A percentile compares a stretch with the other conserved stretches of the same genome.
These are phyloP conservation scores for Cyanoramphus novaezelandiae DNA, from an alignment of 2,113 vertebrate genomes.

Conservation along the genomic window DNA sequence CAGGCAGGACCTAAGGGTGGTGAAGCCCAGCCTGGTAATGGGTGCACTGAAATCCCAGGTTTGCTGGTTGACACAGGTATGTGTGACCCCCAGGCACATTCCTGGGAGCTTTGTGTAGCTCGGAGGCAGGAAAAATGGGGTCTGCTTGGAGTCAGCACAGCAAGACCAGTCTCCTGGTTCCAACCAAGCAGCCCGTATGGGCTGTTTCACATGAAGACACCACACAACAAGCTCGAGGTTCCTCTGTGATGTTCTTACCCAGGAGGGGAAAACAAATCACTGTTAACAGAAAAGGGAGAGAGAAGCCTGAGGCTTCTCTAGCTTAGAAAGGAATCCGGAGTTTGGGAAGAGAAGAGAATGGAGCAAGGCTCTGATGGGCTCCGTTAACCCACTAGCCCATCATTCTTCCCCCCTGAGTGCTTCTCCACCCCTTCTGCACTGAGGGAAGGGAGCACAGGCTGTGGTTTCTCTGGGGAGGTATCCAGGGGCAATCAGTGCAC, in stretches of 20 bases:
- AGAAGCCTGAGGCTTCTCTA: not conserved
- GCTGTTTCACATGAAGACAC: not conserved
- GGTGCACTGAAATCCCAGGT: not conserved
- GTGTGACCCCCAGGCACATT: not conserved
- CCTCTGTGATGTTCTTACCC: not conserved
- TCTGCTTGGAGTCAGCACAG: not conserved
- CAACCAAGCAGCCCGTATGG: not conserved
- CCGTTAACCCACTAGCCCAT: not conserved
- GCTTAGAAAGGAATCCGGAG: not conserved
- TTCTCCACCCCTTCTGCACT: not conserved
- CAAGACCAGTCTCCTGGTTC: not conserved
- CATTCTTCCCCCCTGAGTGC: not conserved
- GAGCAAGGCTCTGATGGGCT: not conserved
- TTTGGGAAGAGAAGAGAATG: not conserved
- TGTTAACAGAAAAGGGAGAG: not conserved
- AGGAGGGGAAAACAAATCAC: not conserved
- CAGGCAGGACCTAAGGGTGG: not conserved
- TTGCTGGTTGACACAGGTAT: not conserved
- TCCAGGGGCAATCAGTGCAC: not conserved
- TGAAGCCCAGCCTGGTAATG: not conserved
- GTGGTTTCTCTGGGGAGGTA: not conserved
- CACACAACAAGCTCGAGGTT: not conserved
- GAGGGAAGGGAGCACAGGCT: not conserved
- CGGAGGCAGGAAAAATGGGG: not conserved
- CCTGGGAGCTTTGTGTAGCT: rapidly evolving